Evolutionary conservation across 2,888 invertebrate species (phyloP).

Genomic region (Lamellibrachia columna): DNA sequence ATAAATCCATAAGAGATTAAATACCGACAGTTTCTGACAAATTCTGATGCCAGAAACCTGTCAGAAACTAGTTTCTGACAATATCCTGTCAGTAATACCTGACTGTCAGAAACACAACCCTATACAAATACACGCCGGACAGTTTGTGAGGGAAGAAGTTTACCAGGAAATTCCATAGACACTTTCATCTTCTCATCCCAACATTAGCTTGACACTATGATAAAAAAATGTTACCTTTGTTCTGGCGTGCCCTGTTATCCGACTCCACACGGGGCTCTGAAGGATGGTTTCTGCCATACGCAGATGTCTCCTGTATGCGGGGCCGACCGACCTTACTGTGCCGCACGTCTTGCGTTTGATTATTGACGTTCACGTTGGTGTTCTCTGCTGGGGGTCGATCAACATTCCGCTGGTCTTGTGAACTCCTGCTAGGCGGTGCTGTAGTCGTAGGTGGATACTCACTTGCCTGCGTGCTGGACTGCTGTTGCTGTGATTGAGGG

Average conservation of each 20-base stretch:
- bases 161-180: no score
- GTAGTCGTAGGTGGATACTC: slow-evolving; percentile 23
- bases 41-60: no score
- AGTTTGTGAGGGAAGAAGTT: no score
- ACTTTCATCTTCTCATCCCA: no score
- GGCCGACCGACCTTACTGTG: neutral
- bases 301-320: neutral
- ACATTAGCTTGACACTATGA: no score
- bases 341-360: neutral
- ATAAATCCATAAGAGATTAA: no score
- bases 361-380: neutral
- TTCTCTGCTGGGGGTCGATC: neutral
- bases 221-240: neutral
- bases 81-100: no score
- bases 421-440: slow-evolving; percentile 16
- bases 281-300: neutral
- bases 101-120: no score
- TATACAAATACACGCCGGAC: no score
- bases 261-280: neutral
- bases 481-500: neutral
- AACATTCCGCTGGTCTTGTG: neutral
- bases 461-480: neutral
- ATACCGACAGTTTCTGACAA: no score
- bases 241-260: neutral
- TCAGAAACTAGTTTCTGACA: no score